phyloP scores from a whole-genome alignment of 2,888 invertebrate genomes.

The Amblyjoppa fuscipennis region DNA sequence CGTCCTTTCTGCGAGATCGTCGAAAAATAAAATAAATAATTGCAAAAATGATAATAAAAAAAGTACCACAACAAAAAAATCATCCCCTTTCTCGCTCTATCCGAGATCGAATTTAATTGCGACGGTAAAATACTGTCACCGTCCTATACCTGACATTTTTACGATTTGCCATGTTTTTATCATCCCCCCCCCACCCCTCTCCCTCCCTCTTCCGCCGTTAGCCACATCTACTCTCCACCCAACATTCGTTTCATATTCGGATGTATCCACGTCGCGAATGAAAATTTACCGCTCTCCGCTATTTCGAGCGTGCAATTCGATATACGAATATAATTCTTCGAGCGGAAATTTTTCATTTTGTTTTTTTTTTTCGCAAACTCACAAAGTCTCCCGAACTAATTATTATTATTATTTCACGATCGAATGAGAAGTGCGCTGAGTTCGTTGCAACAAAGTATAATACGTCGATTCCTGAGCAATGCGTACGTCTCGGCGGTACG shows the following conservation, averaged over 20 bases:
- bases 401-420: constrained; percentile 38
- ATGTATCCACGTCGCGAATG: constrained; percentile 31
- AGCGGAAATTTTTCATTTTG: not conserved
- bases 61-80: constrained; percentile 46
- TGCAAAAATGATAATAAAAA: not conserved
- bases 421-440: constrained; percentile 12
- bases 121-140: constrained; percentile 77
- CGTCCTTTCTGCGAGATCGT: constrained; percentile 55
- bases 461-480: too few relatives aligned
- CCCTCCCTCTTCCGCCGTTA: constrained; percentile 18
- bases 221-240: constrained; percentile 2
- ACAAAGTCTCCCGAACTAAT: constrained; percentile 53
- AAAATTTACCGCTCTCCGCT: constrained; percentile 34
- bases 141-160: constrained; percentile 74
- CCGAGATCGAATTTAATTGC: constrained; percentile 78
- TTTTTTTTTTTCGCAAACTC: not conserved
- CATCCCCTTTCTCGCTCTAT: constrained; percentile 67
- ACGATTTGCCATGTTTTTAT: constrained; percentile 70
- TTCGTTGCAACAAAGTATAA: constrained; percentile 7
- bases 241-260: constrained; percentile 55
- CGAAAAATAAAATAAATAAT: constrained; percentile 4
- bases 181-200: not conserved
- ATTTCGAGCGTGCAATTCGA: constrained; percentile 35
- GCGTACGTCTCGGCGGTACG: too few relatives aligned
- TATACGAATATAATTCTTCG: constrained; percentile 54